Conservation (phyloP, 2,113 vertebrate species). For the Calypte anna region DNA sequence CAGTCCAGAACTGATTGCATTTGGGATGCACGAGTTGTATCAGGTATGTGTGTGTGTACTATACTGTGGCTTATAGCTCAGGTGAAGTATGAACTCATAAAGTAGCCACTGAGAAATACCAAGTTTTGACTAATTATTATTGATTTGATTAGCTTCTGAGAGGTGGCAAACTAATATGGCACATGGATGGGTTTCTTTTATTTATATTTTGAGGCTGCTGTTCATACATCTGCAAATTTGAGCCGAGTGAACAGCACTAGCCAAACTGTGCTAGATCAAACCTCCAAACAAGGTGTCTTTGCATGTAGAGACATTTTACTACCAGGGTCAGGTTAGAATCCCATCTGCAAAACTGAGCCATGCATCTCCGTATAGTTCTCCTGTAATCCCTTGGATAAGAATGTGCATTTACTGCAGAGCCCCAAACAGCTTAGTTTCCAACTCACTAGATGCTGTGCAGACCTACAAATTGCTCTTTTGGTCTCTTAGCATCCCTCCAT, state of each 20-base stretch:
- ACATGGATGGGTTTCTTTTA: background rate
- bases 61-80: background rate
- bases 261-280: background rate
- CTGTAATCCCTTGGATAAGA: background rate
- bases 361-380: background rate
- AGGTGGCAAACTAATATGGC: background rate
- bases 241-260: background rate
- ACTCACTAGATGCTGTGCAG: background rate
- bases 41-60: rapidly evolving
- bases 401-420: background rate
- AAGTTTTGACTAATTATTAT: background rate
- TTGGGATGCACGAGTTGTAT: background rate
- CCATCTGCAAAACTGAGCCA: background rate
- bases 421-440: background rate
- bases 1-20: background rate
- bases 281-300: background rate
- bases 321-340: background rate
- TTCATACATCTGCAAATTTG: background rate
- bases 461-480: background rate
- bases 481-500: background rate
- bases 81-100: background rate
- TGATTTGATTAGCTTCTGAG: background rate
- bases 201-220: background rate
- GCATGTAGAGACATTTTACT: background rate
- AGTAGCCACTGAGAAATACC: background rate